Evolutionary conservation across 2,113 vertebrate species (phyloP), one percentile per base, ranked within the genome.

Genomic region (Elgaria multicarinata): DNA sequence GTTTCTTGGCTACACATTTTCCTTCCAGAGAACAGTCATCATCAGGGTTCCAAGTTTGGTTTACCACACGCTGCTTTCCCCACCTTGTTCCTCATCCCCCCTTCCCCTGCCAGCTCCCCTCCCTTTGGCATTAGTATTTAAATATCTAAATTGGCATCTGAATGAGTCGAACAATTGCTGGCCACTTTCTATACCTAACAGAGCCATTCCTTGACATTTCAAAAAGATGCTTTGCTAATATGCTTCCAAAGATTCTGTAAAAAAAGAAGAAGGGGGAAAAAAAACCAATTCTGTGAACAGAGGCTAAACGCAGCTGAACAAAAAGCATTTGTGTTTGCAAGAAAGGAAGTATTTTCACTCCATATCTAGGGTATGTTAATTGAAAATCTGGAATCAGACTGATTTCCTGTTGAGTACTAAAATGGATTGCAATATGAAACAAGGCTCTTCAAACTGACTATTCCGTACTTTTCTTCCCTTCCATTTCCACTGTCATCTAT

Each of bases 381-480:
- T 97, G 93, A 96, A 96, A 97, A 95, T 95, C 79, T 95, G 95
- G 96, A 96, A 95, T 94, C 86, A 89, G 92, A 10, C 85, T 94
- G 93, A 89, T 95, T 95, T 96, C 95, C 94, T 91, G 74, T 92
- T 95, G 96, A 90, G 94, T 91, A 95, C 31, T 90, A 92, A 96
- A 95, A 96, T 81, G 85, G 94, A 96, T 94, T 96, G 91, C 28
- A 95, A 93, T 92, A 95, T 95, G 89, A 95, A 96, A 96, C 77
- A 95, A 89, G 71, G 93, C 90, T 93, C 93, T 96, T 93, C 87
- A 95, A 94, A 95, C 85, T 95, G 62, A 93, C 90, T 91, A 85
- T 79, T 91, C 86, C 81, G 76, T 92, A 95, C 87, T 86, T 97
- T 92, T 93, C 76, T 90, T 69, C 90, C 75, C 85, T 93, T 82